phyloP scores from a whole-genome alignment of 2,113 vertebrate species.

The Oreochromis aureus region DNA sequence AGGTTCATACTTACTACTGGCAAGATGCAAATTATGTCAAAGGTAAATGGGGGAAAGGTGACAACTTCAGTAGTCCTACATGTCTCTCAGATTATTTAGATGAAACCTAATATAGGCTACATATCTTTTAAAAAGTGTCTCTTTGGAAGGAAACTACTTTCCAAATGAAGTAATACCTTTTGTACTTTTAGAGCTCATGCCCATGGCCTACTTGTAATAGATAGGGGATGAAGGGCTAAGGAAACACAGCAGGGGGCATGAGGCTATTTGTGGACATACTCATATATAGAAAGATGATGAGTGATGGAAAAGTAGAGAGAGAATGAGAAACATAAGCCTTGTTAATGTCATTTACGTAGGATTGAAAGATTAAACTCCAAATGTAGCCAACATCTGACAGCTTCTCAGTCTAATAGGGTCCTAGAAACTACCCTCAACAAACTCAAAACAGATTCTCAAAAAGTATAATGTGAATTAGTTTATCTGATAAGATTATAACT shows the following conservation, averaged over 20 bases:
- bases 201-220: not conserved
- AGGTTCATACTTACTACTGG: not conserved
- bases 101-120: fast-evolving
- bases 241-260: not conserved
- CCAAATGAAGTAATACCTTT: not conserved
- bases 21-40: not conserved
- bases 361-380: not conserved
- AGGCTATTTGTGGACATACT: constrained; percentile 9
- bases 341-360: not conserved
- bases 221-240: not conserved
- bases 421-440: not conserved
- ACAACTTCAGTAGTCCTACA: not conserved
- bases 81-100: not conserved
- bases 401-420: not conserved
- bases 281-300: not conserved
- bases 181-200: not conserved
- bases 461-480: not conserved
- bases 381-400: not conserved
- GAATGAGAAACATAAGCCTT: not conserved
- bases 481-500: not conserved
- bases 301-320: not conserved
- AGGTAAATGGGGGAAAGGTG: not conserved
- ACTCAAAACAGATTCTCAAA: not conserved
- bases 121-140: not conserved
- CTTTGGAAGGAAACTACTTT: not conserved